Evolutionary conservation across 2,113 vertebrate species (phyloP), one percentile per base, ranked within the genome.

Genomic region (Polyodon spathula): DNA sequence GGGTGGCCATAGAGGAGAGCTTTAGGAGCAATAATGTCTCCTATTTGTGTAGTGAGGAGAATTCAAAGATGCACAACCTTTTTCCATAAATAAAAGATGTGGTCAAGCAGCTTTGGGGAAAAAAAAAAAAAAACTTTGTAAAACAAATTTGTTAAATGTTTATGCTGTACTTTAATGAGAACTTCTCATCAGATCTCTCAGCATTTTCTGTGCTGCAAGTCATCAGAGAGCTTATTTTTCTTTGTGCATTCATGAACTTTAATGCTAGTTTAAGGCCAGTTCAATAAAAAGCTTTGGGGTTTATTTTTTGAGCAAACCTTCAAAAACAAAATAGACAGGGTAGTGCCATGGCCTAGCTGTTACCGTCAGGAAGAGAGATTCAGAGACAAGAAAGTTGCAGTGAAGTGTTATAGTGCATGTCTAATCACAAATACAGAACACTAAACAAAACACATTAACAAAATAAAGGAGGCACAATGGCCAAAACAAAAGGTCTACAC

Each of bases 1-100:
- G 27, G 27, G 27, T 88, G 86, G 86, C 68, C 84, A 63, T 56
- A 66, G 60, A 27, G 10, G 14, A 27, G 53, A 60, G 59, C 50
- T 58, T 59, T 46, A 54, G 62, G 62, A 68, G 61, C 40, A 66
- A 57, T 63, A 59, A 65, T 7, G 61, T 50, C 27, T 48, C 40
- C 61, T 66, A 54, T 63, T 70, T 66, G 69, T 69, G 41, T 70
- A 70, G 58, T 61, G 63, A 27, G 27, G 27, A 27, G 27, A 27
- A 3, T 27, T 27, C 27, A 27, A 27, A 27, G 27, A 27, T n/a
- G n/a, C 27, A 27, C 27, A 27, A 3, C 27, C 27, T 27, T 27
- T 27, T 27, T 27, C 27, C 27, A 2, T 27, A 27, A 27, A 27
- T 27, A 27, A 27, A 27, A 27, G 27, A 27, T 27, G 27, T 27